Evolutionary conservation across 2,888 invertebrate genomes (phyloP).

Genomic region (Horisme vitalbata): DNA sequence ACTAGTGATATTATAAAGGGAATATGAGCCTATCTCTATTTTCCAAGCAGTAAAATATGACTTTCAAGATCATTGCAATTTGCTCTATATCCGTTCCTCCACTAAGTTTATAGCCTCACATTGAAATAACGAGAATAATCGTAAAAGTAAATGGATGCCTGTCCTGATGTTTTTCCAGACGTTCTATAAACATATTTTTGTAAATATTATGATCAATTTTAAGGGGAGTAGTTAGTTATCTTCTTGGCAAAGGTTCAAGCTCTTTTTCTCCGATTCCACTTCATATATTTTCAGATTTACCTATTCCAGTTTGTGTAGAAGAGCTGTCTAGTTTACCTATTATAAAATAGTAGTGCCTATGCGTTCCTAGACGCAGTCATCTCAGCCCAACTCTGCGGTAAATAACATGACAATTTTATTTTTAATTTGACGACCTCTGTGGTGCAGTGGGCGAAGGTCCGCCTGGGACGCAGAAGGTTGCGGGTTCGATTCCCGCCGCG

Average conservation of each 20-base stretch:
- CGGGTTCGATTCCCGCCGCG: too few species aligned
- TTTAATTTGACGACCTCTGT: too few species aligned
- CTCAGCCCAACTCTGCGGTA: not conserved
- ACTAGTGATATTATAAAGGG: too few species aligned
- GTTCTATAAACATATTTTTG: slow-evolving; percentile 16
- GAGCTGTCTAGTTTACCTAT: too few species aligned
- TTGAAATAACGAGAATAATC: slow-evolving; percentile 45
- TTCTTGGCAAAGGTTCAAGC: not conserved
- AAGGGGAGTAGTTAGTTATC: not conserved
- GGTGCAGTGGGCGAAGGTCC: too few species aligned
- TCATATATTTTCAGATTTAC: not conserved
- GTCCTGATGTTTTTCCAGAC: slow-evolving; percentile 33
- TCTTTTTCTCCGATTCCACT: not conserved
- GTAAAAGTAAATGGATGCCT: slow-evolving; percentile 43
- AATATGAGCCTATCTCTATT: too few species aligned
- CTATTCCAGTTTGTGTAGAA: too few species aligned
- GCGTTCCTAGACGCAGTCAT: too few species aligned
- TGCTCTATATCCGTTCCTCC: slow-evolving; percentile 38
- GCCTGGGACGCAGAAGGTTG: too few species aligned
- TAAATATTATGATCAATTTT: slow-evolving; percentile 1
- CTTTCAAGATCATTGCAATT: slow-evolving; percentile 16
- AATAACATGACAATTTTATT: too few species aligned
- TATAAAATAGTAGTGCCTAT: too few species aligned
- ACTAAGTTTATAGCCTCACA: slow-evolving; percentile 45
- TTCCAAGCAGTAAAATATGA: not conserved